Base-by-base conservation (phyloP, 2,797 vertebrate species). In the Vireo griseus region DNA sequence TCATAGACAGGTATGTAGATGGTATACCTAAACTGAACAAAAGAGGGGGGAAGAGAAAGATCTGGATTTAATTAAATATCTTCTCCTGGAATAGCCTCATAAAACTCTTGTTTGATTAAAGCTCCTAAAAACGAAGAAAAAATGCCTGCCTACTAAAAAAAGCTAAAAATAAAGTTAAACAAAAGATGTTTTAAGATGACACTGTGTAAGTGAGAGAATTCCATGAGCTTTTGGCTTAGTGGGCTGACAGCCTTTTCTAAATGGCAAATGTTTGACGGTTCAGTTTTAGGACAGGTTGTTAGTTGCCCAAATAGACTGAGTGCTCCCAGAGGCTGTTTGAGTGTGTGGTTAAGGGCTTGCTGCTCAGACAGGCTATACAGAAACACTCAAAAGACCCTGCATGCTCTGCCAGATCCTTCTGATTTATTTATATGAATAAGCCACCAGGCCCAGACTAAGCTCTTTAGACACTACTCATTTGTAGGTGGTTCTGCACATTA, bases 351-450 rank as follows among this genome's bases (percentile, higher is more conserved):
- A 92, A 95, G 83, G 92, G 76, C 69, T 90, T 75, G 83, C 71
- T 94, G 83, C 94, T 95, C 93, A 94, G 88, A 94, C 86, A 96
- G 95, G 72, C 93, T 95, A 75, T 35, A 90, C 24, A 91, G 93
- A 95, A 93, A 94, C 76, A 95, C 90, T 84, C 92, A 72, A 62
- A 95, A 90, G 94, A 91, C 88, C 82, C 79, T 50, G 44, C 3
- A 0, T 84, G 83, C 71, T 95, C 77, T 93, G 86, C 92, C 86
- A 95, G 76, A 86, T 73, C 90, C 77, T 94, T 68, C 79, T 97
- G 92, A 95, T 93, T 97, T 96, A 95, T 95, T 95, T 90, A 95
- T 95, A 86, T 63, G 83, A 93, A 90, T 88, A 95, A 95, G 55
- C 91, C 63, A 95, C 83, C 62, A 91, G 72, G 47, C 79, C 87